Evolutionary conservation across 2,888 invertebrate species (phyloP), one percentile per base, ranked within the genome.

Genomic region (Syrista parreyssii): DNA sequence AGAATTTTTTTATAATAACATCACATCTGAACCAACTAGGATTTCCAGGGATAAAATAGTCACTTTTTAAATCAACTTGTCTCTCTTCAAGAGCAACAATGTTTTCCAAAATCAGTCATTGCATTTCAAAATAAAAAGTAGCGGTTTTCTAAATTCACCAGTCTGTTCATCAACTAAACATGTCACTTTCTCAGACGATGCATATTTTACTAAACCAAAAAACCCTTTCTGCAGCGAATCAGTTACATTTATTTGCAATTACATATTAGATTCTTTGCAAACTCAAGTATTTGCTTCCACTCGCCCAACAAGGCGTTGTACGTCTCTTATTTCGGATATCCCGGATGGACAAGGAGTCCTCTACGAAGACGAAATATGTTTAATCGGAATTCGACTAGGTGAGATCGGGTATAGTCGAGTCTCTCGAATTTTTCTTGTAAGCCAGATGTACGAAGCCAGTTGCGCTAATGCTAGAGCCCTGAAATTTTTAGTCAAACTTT

Each of bases 301-400:
- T 86, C 87, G 68, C 84, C 91, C 83, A 90, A 91, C 88, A 88
- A 88, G 86, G 87, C 89, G 80, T 84, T 90, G 75, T 90, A 89
- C 86, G 86, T 84, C 73, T 86, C 90, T 79, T 86, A 86, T 89
- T 89, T 91, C 81, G 89, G 87, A 81, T 88, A 82, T 80, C 84
- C 84, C 80, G 86, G 86, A 86, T 88, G 86, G 84, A 74, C 83
- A 78, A 87, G 81, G 85, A 88, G 85, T 85, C 82, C 85, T 55
- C 81, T 85, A 69, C 84, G 86, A 84, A 87, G 88, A 85, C 86
- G 85, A 80, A 86, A 82, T 81, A 84, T 83, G 55, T 79, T 82
- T 84, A 86, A 79, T 88, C 88, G 81, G 82, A 87, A 86, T 85
- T 83, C 83, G 30, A 84, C 86, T 91, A 91, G 91, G 91, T 91